phyloP scores from a whole-genome alignment of 2,888 invertebrate species.

The Bellardia pandia region DNA sequence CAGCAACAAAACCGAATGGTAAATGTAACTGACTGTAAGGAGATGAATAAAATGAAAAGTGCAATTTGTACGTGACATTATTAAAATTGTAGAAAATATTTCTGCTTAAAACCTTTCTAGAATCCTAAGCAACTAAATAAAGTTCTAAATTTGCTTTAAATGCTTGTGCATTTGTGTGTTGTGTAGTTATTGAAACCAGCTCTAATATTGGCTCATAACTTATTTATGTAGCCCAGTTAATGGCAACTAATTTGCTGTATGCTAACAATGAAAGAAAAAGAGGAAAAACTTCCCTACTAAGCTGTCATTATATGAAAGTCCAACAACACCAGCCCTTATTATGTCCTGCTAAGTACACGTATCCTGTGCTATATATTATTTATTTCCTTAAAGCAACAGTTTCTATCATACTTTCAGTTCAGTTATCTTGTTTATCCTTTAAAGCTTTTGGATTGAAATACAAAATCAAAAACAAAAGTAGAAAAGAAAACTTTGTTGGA shows the following conservation, averaged over 20 bases:
- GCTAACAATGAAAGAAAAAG: not conserved
- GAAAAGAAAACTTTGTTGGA: conserved; percentile 22
- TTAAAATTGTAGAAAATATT: conserved; percentile 45
- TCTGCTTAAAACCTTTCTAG: not conserved
- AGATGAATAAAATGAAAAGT: conserved; percentile 57
- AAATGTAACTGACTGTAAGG: conserved; percentile 3
- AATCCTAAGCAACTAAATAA: conserved; percentile 4
- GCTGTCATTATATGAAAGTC: conserved; percentile 7
- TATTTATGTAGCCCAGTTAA: conserved; percentile 37
- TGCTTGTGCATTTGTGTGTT: not conserved
- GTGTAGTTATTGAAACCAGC: not conserved
- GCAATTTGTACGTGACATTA: conserved; percentile 71
- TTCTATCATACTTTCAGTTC: not conserved
- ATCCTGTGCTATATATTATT: not conserved
- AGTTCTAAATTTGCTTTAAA: not conserved
- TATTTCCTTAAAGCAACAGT: conserved; percentile 28
- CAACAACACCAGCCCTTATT: not conserved
- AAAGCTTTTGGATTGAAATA: not conserved
- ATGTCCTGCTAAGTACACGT: conserved; percentile 1
- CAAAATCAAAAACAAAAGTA: not conserved
- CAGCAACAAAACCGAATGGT: not conserved
- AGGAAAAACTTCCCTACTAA: conserved; percentile 24
- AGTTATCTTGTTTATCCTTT: not conserved
- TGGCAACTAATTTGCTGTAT: conserved; percentile 44
- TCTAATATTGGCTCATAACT: conserved; percentile 21